phyloP scores from a whole-genome alignment of 2,113 vertebrate species.

The Brienomyrus brachyistius region DNA sequence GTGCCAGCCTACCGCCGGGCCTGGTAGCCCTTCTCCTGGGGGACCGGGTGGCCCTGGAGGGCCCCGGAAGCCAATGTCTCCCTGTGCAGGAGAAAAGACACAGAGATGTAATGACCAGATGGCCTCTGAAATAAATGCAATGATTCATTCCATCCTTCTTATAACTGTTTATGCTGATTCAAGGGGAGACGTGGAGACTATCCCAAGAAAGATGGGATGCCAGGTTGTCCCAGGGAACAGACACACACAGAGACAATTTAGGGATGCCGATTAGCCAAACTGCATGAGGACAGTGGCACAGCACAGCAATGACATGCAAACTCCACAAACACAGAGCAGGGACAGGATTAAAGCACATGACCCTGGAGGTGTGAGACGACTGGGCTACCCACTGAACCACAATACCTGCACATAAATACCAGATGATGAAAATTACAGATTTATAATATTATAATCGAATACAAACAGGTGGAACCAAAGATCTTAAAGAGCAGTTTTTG shows the following conservation, averaged over 20 bases:
- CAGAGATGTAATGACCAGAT: neutral
- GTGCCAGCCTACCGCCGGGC: conserved; percentile 64
- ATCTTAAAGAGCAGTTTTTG: neutral
- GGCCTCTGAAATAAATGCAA: neutral
- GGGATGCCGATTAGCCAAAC: neutral
- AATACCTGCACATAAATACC: neutral
- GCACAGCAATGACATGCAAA: neutral
- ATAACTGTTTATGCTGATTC: neutral
- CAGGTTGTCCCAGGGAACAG: neutral
- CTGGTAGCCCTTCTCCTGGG: conserved; percentile 74
- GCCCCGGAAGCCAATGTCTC: conserved; percentile 75
- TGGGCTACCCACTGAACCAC: neutral
- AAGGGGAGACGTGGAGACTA: neutral
- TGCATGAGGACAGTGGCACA: neutral
- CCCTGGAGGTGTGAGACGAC: neutral
- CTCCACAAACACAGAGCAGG: neutral
- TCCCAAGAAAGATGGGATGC: neutral
- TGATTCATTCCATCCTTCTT: neutral
- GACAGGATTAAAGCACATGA: neutral
- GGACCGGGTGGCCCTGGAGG: conserved; percentile 66
- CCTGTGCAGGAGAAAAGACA: conserved; percentile 51
- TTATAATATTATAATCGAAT: neutral
- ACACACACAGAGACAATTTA: neutral
- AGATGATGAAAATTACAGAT: neutral
- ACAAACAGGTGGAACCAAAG: neutral